Base-by-base conservation (phyloP, 2,797 vertebrate genomes). In the Odontamblyopus rebecca region DNA sequence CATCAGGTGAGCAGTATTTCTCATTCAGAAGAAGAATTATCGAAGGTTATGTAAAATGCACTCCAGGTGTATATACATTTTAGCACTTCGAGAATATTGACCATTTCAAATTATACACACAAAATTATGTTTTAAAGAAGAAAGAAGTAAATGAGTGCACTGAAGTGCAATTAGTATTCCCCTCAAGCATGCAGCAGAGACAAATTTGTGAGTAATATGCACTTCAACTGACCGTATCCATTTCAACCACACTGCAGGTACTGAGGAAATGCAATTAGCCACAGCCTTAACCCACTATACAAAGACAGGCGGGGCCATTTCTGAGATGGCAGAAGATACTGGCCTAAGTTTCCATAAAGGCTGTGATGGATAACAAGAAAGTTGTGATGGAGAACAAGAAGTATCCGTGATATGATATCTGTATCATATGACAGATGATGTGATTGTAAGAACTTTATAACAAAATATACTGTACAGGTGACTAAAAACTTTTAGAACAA, bases 211-310 rank as follows among this genome's bases (percentile, higher is more conserved):
- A 19, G 64, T 68, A 63, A 75, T 51, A 56, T 67, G 60, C 60
- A 71, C 71, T 70, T 75, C 53, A 53, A 74, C 68, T 69, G 73
- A 50, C 72, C 61, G 5, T 75, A 77, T 81, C 71, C 32, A 76
- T 82, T 82, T 72, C 41, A 15, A 27, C 60, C 50, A 32, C 56
- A 64, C 48, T 71, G 69, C 44, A 69, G 53, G 35, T 29, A 38
- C 62, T 56, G 64, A 69, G 53, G 61, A 71, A 75, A 71, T 56
- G 16, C 60, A 74, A 38, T 74, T 27, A 68, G 32, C 44, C 32
- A 48, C 7, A 75, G 63, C 54, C 51, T 61, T 56, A 54, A 54
- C 50, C 27, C 30, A 35, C 53, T n/a, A 61, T 60, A 23, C 30
- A 16, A 51, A 78, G 53, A 68, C 30, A 35, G 19, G 63, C 2